phyloP scores from a whole-genome alignment of 2,888 invertebrate genomes.

The Leptinotarsa peninsularis region DNA sequence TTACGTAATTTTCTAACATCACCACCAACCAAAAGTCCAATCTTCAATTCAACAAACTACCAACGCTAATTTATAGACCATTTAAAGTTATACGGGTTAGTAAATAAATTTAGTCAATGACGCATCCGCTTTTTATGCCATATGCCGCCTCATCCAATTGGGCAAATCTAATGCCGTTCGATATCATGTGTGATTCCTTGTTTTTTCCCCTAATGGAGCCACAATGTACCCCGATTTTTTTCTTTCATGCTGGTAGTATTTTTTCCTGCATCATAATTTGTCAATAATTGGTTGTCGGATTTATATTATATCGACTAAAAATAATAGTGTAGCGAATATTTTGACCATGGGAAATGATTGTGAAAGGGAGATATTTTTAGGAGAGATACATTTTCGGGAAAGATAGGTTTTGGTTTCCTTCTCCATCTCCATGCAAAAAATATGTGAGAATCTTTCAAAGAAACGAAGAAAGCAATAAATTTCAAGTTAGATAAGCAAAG shows the following conservation, averaged over 20 bases:
- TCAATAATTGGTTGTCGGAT: conserved; percentile 4
- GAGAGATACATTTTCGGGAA: no score
- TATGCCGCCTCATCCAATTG: conserved; percentile 32
- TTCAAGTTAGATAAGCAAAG: no score
- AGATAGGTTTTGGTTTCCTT: no score
- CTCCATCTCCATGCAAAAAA: no score
- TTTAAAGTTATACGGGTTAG: conserved; percentile 40
- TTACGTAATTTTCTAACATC: conserved; percentile 15
- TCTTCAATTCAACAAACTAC: conserved; percentile 30
- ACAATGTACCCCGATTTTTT: conserved; percentile 42
- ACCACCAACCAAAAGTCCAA: conserved; percentile 12
- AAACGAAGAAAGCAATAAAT: no score
- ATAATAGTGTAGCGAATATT: conserved; percentile 1
- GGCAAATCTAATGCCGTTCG: conserved; percentile 44
- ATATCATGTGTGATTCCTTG: conserved; percentile 33
- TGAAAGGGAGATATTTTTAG: no score
- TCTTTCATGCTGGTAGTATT: conserved; percentile 38
- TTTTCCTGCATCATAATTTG: conserved; percentile 14
- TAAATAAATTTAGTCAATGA: conserved; percentile 37
- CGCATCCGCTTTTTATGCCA: conserved; percentile 37
- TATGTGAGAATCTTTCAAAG: no score
- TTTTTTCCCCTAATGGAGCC: conserved; percentile 36
- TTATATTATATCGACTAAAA: neutral
- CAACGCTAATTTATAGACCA: conserved; percentile 38
- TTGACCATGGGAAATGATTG: neutral